Conservation (phyloP, 2,797 vertebrate genomes). For the Rhabdophis nuchalis region DNA sequence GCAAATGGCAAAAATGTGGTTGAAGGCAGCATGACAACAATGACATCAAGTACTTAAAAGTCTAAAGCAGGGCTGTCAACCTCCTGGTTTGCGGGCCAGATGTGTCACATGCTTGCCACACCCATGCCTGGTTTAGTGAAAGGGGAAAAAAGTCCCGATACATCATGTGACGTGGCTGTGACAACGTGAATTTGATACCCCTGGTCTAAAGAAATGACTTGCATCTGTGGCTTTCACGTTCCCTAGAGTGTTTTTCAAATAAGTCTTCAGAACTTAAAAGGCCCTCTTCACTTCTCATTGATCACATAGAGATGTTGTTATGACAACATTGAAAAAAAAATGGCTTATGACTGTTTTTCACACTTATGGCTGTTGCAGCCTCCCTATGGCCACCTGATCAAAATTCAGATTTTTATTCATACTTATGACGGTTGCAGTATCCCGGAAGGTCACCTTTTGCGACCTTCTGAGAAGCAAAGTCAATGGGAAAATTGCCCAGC, state of each 20-base stretch:
- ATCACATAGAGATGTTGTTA: not conserved
- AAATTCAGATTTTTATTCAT: not conserved
- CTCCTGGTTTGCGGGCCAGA: too few relatives aligned
- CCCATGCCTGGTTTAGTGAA: too few relatives aligned
- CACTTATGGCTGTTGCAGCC: not conserved
- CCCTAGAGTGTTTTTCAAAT: not conserved
- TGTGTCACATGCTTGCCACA: too few relatives aligned
- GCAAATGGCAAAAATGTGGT: not conserved
- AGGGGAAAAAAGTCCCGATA: too few relatives aligned
- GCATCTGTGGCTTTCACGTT: not conserved
- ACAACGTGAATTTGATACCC: too few relatives aligned
- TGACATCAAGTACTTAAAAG: not conserved
- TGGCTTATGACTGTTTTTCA: not conserved
- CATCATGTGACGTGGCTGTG: too few relatives aligned
- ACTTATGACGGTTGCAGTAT: not conserved
- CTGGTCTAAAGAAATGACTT: not conserved
- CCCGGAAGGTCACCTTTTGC: not conserved
- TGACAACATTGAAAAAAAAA: not conserved
- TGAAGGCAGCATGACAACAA: not conserved
- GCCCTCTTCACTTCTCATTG: not conserved
- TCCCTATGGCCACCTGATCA: not conserved
- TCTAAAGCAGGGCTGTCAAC: not conserved
- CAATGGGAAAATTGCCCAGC: too few relatives aligned
- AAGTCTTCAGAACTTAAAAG: not conserved
- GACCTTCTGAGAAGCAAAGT: not conserved